phyloP scores from a whole-genome alignment of 2,888 invertebrate species.

The Drosophila flavopinicola region DNA sequence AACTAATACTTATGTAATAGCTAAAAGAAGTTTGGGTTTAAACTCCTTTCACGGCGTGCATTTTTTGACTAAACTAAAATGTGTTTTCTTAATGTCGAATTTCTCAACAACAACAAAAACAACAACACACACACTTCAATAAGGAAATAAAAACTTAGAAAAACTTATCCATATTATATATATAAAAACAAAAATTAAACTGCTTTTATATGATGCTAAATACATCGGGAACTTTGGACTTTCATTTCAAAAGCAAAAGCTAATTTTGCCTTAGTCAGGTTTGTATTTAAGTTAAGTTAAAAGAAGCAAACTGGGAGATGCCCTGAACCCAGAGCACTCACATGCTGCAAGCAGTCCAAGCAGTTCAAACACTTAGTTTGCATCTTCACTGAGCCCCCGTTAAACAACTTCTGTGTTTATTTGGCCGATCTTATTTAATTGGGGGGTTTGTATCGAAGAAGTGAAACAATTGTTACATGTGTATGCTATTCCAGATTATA shows the following conservation, averaged over 20 bases:
- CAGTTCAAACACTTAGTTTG: too few species aligned
- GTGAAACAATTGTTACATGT: too few species aligned
- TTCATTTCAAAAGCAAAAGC: neutral
- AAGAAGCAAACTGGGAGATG: too few species aligned
- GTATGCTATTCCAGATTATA: too few species aligned
- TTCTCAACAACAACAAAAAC: conserved; percentile 1
- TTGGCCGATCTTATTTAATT: too few species aligned
- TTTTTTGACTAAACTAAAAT: conserved; percentile 2
- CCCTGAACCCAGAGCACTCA: too few species aligned
- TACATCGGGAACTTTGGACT: neutral
- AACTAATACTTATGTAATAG: neutral
- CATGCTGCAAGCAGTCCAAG: too few species aligned
- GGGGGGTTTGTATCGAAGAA: too few species aligned
- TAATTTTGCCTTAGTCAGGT: too few species aligned
- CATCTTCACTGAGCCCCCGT: too few species aligned
- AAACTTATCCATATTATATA: conserved; percentile 27
- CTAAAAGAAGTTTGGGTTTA: conserved; percentile 2
- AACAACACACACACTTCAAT: conserved; percentile 9
- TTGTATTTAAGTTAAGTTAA: too few species aligned
- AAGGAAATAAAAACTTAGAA: conserved; percentile 22
- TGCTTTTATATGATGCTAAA: neutral
- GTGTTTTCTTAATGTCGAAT: conserved; percentile 13
- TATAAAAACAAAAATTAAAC: neutral
- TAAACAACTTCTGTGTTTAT: too few species aligned
- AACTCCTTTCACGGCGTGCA: conserved; percentile 30